Conservation (phyloP, 2,888 invertebrate species). For the Sinotaia quadrata region DNA sequence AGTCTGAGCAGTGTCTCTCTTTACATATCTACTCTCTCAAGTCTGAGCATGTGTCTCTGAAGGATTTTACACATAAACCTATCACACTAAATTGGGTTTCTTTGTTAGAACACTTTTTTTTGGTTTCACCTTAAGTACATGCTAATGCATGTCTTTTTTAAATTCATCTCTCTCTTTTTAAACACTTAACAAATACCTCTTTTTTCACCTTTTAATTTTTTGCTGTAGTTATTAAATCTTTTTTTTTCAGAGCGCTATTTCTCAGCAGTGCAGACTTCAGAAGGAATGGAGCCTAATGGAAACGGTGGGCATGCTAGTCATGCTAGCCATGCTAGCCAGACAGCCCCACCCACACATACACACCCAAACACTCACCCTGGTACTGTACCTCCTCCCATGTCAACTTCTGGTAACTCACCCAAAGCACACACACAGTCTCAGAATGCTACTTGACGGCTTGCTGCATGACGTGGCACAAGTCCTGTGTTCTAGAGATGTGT, state of each 20-base stretch:
- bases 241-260: constrained; percentile 37
- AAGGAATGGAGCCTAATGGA: constrained; percentile 32
- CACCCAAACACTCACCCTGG: constrained; percentile 10
- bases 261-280: constrained; percentile 35
- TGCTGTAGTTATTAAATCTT: too few species aligned
- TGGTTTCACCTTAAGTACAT: too few species aligned
- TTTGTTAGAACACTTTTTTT: too few species aligned
- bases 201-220: too few species aligned
- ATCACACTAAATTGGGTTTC: too few species aligned
- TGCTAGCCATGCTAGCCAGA: constrained; percentile 13
- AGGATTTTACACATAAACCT: too few species aligned
- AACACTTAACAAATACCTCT: too few species aligned
- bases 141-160: too few species aligned
- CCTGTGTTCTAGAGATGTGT: constrained; percentile 19
- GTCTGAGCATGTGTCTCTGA: too few species aligned
- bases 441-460: constrained; percentile 15
- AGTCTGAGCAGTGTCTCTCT: too few species aligned
- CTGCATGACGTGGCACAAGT: constrained; percentile 17
- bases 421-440: constrained; percentile 25
- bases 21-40: too few species aligned
- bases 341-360: constrained; percentile 2
- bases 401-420: constrained; percentile 11
- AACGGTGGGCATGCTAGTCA: constrained; percentile 8
- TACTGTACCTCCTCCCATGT: neutral
- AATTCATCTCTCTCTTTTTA: too few species aligned